Evolutionary conservation across 37 sponge, comb jelly and placozoan species (phyloP), one percentile per base, ranked within the genome.

Genomic region (Aplysina aerophoba): DNA sequence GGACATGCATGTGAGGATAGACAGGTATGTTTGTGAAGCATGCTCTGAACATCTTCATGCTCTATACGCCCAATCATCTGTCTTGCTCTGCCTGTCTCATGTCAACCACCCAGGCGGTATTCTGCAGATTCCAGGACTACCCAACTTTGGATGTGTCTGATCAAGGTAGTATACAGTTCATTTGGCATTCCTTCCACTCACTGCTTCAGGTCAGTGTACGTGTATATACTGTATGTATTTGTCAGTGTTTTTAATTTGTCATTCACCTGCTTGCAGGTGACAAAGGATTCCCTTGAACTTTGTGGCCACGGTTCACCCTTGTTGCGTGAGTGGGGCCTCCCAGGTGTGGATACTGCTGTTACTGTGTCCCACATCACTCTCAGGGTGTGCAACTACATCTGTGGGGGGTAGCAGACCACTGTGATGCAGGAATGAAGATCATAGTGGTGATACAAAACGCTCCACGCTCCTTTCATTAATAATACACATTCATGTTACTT

Each of bases 361-460:
- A 28, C 79, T 37, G 67, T 94, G 15, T 4, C 64, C 3, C 60
- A 62, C 31, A 80, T 94, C 2, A 4, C 83, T 19, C 91, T 89
- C 0, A 91, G 94, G 0, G 57, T 62, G 35, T 90, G 90, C 89
- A 90, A 91, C 84, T 94, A 85, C 85, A 34, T 88, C 44, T 94
- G 94, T 75, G 40, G 83, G n/a, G n/a, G 30, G 86, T 94, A 15
- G 72, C 91, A 71, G 94, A 91, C 0, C 94, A 94, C 69, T 94
- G 94, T 66, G 85, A 81, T 38, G 89, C 91, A 38, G 94, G 92
- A 22, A 95, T 95, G 96, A 95, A 95, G 81, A 63, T 95, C 15
- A 37, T 57, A 37, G 87, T 90, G 54, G 36, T 17, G 13, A 80
- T 83, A 22, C 2, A 56, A 24, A 41, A 37, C 66, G 83, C 21